phyloP scores from a whole-genome alignment of 2,888 invertebrate species.

The Napeogenes sylphis region DNA sequence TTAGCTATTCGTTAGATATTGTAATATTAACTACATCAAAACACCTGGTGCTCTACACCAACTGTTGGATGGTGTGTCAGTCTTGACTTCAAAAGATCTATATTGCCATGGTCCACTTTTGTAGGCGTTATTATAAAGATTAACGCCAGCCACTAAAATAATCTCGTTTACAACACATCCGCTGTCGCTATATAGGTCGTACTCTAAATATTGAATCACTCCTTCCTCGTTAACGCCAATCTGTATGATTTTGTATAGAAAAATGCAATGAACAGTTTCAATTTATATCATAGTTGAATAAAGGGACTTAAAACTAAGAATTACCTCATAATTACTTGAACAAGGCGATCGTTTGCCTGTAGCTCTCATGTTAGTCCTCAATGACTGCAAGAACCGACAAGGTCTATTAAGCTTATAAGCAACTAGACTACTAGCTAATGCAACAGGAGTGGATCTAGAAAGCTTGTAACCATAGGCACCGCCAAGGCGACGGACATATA shows the following conservation, averaged over 20 bases:
- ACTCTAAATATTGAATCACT: slow-evolving; percentile 81
- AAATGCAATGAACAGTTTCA: no score
- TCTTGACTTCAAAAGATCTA: slow-evolving; percentile 66
- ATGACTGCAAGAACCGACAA: slow-evolving; percentile 78
- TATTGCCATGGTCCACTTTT: slow-evolving; percentile 64
- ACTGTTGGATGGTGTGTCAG: slow-evolving; percentile 81
- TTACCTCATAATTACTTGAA: slow-evolving; percentile 63
- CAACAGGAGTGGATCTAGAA: slow-evolving; percentile 70
- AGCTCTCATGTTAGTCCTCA: slow-evolving; percentile 80
- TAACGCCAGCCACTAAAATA: slow-evolving; percentile 43
- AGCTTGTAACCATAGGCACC: slow-evolving; percentile 88
- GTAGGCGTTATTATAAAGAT: slow-evolving; percentile 78
- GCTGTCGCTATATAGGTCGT: slow-evolving; percentile 72
- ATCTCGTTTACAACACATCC: slow-evolving; percentile 77
- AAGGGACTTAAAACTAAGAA: no score
- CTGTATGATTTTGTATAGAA: slow-evolving; percentile 31
- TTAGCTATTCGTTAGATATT: background rate
- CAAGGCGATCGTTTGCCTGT: slow-evolving; percentile 73
- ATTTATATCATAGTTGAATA: no score
- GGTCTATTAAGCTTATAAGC: slow-evolving; percentile 77
- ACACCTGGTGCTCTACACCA: slow-evolving; percentile 83
- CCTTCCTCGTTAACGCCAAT: slow-evolving; percentile 79
- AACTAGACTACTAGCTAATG: slow-evolving; percentile 81
- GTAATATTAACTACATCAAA: background rate
- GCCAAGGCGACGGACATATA: slow-evolving; percentile 80